A percentile compares a stretch with the other conserved stretches of the same genome.
phyloP scores from a whole-genome alignment of 2,113 vertebrate genomes.

The Apodemus speciosus region DNA sequence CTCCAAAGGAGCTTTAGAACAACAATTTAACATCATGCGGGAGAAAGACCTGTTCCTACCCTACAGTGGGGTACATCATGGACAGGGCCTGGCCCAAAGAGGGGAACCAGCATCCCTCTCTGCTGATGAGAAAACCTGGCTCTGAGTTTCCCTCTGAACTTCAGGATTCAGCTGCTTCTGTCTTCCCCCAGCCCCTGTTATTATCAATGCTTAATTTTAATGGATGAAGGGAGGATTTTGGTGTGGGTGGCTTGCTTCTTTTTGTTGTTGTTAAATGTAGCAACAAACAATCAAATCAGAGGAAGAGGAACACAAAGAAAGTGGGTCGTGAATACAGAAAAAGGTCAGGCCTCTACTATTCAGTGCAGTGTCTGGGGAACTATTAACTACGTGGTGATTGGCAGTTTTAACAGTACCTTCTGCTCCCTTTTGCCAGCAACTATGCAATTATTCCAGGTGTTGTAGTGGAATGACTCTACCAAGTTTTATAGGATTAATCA shows the following conservation, averaged over 20 bases:
- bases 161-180: conserved; percentile 77
- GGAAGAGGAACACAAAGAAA: conserved; percentile 79
- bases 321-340: conserved; percentile 82
- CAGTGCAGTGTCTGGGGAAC: conserved; percentile 79
- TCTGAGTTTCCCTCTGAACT: conserved; percentile 64
- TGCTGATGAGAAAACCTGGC: conserved; percentile 44
- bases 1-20: neutral
- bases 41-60: conserved; percentile 9
- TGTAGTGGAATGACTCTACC: conserved; percentile 85
- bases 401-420: conserved; percentile 84
- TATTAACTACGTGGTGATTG: conserved; percentile 85
- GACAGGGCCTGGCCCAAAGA: neutral
- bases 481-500: conserved; percentile 86
- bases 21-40: conserved; percentile 13
- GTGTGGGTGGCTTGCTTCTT: conserved; percentile 82
- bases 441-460: conserved; percentile 90
- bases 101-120: neutral
- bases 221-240: conserved; percentile 75
- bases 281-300: conserved; percentile 83
- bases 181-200: conserved; percentile 78
- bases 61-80: neutral
- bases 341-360: conserved; percentile 79
- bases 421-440: conserved; percentile 84
- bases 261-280: conserved; percentile 83
- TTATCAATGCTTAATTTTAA: conserved; percentile 83